Base-by-base conservation (phyloP, 2,888 invertebrate species). In the Thecocarcelia acutangulata region DNA sequence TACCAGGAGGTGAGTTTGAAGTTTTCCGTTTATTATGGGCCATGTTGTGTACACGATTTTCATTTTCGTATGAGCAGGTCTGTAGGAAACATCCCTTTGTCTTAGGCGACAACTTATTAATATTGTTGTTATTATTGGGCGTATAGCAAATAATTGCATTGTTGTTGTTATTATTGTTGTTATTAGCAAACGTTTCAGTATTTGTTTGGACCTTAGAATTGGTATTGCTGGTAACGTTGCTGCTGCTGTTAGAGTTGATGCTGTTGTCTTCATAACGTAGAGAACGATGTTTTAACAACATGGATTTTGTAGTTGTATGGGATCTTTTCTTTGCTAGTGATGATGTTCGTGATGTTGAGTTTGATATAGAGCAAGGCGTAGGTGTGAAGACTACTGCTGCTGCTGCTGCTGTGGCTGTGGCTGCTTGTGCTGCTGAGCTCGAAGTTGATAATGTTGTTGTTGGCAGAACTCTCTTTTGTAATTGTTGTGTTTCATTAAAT, bases 1-100 rank as follows among this genome's bases (percentile, higher is more conserved):
- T 50, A 46, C 46, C 58, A 21, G 19, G 74, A 28, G 82, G 78
- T 78, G 78, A 56, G 24, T 82, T 87, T 52, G 58, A 83, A 77
- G 82, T 76, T 61, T 83, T 21, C 4, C 54, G 9, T 66, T 28
- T 48, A 42, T n/a, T 61, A 42, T 64, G 76, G 50, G 48, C 44
- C 42, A 42, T 48, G 61, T 70, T 75, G 61, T 52, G 77, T 21
- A 15, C 48, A 44, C 37, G 48, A 21, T 73, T 69, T 72, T 81
- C 77, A 69, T 63, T 66, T 66, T 74, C 44, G 83, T 77, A 64
- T 74, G 70, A 70, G 56, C 52, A 52, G 40, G 58, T 76, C 54
- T 77, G 80, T 83, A 63, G 76, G 33, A 73, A 52, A 48, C 84
- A 73, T 48, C 75, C 58, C 59, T 56, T 37, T 19, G 54, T 56